Evolutionary conservation across 2,113 vertebrate genomes (phyloP).

Genomic region (Mohoua ochrocephala): DNA sequence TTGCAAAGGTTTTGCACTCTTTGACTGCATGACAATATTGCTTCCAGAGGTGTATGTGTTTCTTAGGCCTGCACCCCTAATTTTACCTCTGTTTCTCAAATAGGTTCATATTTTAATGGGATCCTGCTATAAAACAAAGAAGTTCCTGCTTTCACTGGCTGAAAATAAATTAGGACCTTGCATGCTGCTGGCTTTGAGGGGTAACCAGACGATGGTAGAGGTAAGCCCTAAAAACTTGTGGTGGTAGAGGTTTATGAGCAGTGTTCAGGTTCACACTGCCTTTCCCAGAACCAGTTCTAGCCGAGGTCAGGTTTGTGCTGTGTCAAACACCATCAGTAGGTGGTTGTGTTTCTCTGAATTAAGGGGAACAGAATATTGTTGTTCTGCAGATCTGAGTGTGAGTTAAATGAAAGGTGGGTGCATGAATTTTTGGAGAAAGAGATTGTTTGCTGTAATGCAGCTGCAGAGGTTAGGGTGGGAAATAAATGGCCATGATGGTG

Average conservation of each 20-base stretch:
- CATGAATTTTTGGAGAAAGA: background rate
- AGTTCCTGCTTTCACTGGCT: conserved; percentile 95
- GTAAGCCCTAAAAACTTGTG: conserved; percentile 53
- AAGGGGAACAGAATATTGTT: background rate
- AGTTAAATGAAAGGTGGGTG: background rate
- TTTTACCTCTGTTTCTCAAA: background rate
- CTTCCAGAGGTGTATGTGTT: background rate
- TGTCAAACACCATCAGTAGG: background rate
- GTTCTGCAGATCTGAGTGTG: background rate
- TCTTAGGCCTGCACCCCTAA: background rate
- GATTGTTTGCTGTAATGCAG: background rate
- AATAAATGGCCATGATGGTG: background rate
- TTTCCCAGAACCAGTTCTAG: background rate
- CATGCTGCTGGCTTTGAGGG: conserved; percentile 94
- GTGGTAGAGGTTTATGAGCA: background rate
- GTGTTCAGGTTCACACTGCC: background rate
- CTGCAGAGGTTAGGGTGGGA: background rate
- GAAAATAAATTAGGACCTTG: conserved; percentile 98
- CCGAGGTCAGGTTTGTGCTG: background rate
- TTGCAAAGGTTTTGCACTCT: background rate
- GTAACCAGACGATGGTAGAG: conserved; percentile 99
- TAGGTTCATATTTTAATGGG: conserved; percentile 99
- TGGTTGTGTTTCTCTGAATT: background rate
- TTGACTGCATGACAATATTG: background rate
- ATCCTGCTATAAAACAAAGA: conserved; percentile 99